These are phyloP conservation scores for Labrus mixtus DNA, from an alignment of 2,113 vertebrate genomes.

Conservation along the genomic window DNA sequence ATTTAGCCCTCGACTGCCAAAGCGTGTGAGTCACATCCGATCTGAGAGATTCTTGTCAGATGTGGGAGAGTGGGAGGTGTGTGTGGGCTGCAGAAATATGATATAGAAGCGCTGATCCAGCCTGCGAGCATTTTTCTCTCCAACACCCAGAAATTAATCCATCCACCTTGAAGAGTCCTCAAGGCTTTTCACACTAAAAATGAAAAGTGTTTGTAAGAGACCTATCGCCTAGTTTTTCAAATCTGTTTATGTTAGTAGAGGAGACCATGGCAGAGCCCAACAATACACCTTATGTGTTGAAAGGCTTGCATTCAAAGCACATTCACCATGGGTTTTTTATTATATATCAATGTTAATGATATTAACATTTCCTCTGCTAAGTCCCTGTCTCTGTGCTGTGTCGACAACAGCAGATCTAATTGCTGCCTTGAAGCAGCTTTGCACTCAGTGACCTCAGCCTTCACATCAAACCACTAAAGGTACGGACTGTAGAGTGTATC, in stretches of 20 bases:
- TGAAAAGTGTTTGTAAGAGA: conserved; percentile 38
- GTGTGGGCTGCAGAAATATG: conserved; percentile 76
- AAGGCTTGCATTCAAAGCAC: conserved; percentile 25
- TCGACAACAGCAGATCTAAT: conserved; percentile 17
- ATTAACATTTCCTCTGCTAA: conserved; percentile 20
- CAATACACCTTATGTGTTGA: not conserved
- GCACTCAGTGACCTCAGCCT: conserved; percentile 31
- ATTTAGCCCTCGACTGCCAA: conserved; percentile 76
- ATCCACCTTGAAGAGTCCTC: conserved; percentile 66
- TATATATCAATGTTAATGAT: conserved; percentile 37
- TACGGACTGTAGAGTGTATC: not conserved
- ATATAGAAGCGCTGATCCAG: conserved; percentile 71
- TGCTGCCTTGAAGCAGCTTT: conserved; percentile 17
- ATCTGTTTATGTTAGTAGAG: conserved; percentile 43
- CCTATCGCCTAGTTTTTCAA: conserved; percentile 19
- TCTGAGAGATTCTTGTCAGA: conserved; percentile 75
- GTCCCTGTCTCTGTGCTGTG: conserved; percentile 11
- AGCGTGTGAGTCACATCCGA: conserved; percentile 81
- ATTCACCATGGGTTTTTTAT: conserved; percentile 18
- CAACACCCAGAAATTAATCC: conserved; percentile 67
- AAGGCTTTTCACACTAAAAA: conserved; percentile 59
- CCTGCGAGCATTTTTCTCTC: conserved; percentile 63
- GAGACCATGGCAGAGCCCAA: conserved; percentile 18
- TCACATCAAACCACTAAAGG: conserved; percentile 17
- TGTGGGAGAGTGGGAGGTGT: conserved; percentile 74